A percentile compares a stretch with the other conserved stretches of the same genome.
phyloP scores from a whole-genome alignment of 2,888 invertebrate species.

The Chromoteleia sp. region DNA sequence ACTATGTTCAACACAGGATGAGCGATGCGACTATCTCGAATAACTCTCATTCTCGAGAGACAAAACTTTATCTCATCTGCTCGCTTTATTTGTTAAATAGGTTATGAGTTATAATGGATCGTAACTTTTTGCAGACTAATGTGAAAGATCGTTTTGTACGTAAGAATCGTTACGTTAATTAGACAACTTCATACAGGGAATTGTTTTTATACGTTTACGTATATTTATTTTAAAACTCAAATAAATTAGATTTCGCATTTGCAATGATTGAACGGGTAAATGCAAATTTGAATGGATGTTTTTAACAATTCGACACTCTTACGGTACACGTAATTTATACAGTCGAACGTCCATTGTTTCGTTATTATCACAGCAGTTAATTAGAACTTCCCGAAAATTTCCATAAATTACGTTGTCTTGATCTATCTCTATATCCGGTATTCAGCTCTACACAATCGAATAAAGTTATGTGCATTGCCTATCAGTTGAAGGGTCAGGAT shows the following conservation, averaged over 20 bases:
- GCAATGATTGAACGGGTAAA: no score
- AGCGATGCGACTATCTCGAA: constrained; percentile 66
- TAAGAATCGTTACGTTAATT: constrained; percentile 20
- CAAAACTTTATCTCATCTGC: constrained; percentile 65
- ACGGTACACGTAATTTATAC: constrained; percentile 19
- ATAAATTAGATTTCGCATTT: not conserved
- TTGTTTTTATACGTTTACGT: no score
- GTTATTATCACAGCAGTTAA: constrained; percentile 55
- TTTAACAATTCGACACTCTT: not conserved
- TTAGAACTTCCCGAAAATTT: constrained; percentile 64
- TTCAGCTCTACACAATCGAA: constrained; percentile 45
- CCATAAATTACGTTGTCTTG: constrained; percentile 62
- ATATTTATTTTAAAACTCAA: no score
- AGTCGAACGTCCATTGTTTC: constrained; percentile 13
- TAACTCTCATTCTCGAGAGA: constrained; percentile 66
- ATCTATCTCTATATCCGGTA: constrained; percentile 53
- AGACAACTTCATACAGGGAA: not conserved
- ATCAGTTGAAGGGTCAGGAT: constrained; percentile 55
- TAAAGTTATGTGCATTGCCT: constrained; percentile 53
- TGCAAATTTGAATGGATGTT: no score
- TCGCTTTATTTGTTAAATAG: constrained; percentile 63
- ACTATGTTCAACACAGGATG: constrained; percentile 58
- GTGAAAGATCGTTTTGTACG: constrained; percentile 21
- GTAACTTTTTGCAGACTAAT: constrained; percentile 53
- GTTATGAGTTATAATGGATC: constrained; percentile 65